These are phyloP conservation scores for Drosophila mauritiana DNA, from an alignment of 1,140 invertebrate species.

Conservation along the genomic window DNA sequence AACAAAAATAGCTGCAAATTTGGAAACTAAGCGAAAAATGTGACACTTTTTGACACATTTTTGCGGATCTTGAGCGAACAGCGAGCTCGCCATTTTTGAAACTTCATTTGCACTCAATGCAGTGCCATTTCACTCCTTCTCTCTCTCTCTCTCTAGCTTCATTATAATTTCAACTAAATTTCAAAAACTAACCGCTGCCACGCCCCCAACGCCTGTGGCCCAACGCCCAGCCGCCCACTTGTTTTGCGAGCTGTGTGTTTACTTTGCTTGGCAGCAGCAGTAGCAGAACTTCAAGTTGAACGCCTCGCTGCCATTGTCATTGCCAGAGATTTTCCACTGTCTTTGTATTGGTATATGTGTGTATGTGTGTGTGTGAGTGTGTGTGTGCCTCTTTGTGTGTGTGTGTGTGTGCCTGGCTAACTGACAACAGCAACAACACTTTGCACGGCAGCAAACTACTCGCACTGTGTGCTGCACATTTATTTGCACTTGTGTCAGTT, in stretches of 20 bases:
- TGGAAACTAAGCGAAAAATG: neutral
- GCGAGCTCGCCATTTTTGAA: slow-evolving; percentile 36
- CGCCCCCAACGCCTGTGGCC: neutral
- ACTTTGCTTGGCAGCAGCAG: slow-evolving; percentile 45
- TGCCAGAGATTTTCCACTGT: slow-evolving; percentile 49
- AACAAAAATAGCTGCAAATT: neutral
- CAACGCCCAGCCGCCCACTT: neutral
- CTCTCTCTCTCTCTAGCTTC: slow-evolving; percentile 14
- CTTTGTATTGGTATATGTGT: slow-evolving; percentile 4
- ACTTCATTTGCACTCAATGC: slow-evolving; percentile 70
- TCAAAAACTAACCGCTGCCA: slow-evolving; percentile 40
- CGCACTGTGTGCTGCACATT: slow-evolving; percentile 51
- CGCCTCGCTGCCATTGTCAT: slow-evolving; percentile 71
- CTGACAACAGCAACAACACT: slow-evolving; percentile 43
- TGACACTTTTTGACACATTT: slow-evolving; percentile 3
- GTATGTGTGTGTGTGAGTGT: neutral
- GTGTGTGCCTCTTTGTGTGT: neutral
- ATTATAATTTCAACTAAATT: slow-evolving; percentile 74
- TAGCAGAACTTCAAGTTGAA: slow-evolving; percentile 69
- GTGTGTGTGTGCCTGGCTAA: slow-evolving; percentile 25
- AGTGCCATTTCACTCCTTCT: slow-evolving; percentile 6
- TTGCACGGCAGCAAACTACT: slow-evolving; percentile 11
- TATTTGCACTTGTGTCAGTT: slow-evolving; percentile 78
- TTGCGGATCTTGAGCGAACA: neutral
- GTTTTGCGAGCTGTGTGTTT: slow-evolving; percentile 10